These are phyloP conservation scores for Macrochelys suwanniensis DNA, from an alignment of 2,797 vertebrate species.

Conservation along the genomic window DNA sequence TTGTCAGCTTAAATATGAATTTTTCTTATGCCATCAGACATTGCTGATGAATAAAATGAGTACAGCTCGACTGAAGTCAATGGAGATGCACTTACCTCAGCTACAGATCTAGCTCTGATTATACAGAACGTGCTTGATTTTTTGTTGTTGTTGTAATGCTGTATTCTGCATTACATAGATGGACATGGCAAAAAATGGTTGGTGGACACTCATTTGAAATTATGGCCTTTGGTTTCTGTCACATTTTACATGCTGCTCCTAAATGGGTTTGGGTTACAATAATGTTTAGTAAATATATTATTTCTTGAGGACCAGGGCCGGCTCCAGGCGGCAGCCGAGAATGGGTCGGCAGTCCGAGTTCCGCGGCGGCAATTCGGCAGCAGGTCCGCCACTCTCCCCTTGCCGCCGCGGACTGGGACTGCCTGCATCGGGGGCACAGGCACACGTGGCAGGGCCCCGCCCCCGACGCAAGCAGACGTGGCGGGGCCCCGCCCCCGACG, in stretches of 20 bases:
- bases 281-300: neutral
- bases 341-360: no score
- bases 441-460: no score
- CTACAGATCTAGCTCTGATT: neutral
- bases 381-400: no score
- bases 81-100: neutral
- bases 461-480: no score
- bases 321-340: no score
- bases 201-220: neutral
- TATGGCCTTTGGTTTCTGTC: neutral
- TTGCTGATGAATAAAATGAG: neutral
- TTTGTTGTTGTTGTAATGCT: neutral
- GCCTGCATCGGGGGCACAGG: no score
- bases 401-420: no score
- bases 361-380: no score
- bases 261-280: neutral
- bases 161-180: neutral
- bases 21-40: neutral
- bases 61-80: neutral
- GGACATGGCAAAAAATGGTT: accelerated
- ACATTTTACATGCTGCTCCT: neutral
- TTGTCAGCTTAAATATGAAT: neutral
- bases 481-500: no score
- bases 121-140: neutral
- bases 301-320: neutral